A percentile compares a stretch with the other conserved stretches of the same genome.
Evolutionary conservation across 2,113 vertebrate genomes (phyloP).

Genomic region (Tor tambroides): DNA sequence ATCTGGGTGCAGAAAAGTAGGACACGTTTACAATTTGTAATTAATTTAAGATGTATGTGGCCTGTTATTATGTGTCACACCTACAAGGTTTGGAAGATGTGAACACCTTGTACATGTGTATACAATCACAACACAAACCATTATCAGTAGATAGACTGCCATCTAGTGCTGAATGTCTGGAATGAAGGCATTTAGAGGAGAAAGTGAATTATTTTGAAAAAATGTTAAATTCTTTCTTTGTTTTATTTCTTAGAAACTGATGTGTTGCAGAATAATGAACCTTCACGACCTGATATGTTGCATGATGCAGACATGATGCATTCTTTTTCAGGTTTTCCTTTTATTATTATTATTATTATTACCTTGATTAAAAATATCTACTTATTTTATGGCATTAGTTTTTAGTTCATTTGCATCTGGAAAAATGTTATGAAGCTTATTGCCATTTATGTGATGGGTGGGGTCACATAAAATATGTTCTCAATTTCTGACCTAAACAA

Average conservation of each 20-base stretch:
- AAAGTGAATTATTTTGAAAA: background rate
- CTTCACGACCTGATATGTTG: constrained; percentile 87
- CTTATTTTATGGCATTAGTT: background rate
- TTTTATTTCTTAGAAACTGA: constrained; percentile 84
- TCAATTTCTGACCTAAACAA: background rate
- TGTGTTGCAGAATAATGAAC: constrained; percentile 93
- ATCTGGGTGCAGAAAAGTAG: background rate
- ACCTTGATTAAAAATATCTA: background rate
- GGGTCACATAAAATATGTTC: background rate
- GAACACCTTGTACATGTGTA: background rate
- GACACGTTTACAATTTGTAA: background rate
- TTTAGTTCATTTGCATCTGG: background rate
- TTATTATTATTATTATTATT: background rate
- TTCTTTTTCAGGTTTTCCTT: background rate
- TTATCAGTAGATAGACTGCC: constrained; percentile 49
- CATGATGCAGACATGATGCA: constrained; percentile 70
- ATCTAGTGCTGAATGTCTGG: constrained; percentile 63
- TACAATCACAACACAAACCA: background rate
- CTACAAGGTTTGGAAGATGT: background rate
- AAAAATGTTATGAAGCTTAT: background rate
- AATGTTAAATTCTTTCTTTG: background rate
- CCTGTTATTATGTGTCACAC: background rate
- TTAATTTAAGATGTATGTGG: background rate
- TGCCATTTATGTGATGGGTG: background rate
- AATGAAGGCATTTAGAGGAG: background rate